phyloP scores from a whole-genome alignment of 2,888 invertebrate species.

The Drosophila mayaguana region DNA sequence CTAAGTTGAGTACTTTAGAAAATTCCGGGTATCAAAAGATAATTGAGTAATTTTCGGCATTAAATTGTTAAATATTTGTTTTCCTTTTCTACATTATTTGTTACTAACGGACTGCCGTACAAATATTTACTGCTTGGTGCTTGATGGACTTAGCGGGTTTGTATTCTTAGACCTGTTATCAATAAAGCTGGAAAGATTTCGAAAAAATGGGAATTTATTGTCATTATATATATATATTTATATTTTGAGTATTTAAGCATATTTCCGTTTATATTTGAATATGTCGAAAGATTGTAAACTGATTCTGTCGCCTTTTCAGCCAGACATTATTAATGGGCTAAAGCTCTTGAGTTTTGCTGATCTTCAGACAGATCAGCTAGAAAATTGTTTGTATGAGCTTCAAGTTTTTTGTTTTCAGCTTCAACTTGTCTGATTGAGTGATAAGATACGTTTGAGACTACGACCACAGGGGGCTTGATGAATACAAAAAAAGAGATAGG shows the following conservation, averaged over 20 bases:
- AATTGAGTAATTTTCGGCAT: not conserved
- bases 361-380: conserved; percentile 5
- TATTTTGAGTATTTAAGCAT: not conserved
- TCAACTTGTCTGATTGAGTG: not conserved
- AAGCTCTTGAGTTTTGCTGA: not conserved
- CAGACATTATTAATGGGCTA: not conserved
- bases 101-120: not conserved
- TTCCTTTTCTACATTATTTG: not conserved
- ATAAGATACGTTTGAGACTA: conserved; percentile 9
- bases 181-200: not conserved
- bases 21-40: not conserved
- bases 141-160: not conserved
- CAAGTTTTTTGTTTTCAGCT: conserved; percentile 13
- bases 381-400: not conserved
- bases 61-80: not conserved
- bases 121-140: not conserved
- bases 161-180: not conserved
- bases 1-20: not conserved
- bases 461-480: not conserved
- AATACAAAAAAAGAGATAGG: not conserved
- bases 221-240: too few species aligned
- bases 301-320: not conserved
- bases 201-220: not conserved
- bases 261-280: not conserved
- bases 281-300: not conserved